Conservation (phyloP, 2,888 invertebrate species). For the Andrena minutula region DNA sequence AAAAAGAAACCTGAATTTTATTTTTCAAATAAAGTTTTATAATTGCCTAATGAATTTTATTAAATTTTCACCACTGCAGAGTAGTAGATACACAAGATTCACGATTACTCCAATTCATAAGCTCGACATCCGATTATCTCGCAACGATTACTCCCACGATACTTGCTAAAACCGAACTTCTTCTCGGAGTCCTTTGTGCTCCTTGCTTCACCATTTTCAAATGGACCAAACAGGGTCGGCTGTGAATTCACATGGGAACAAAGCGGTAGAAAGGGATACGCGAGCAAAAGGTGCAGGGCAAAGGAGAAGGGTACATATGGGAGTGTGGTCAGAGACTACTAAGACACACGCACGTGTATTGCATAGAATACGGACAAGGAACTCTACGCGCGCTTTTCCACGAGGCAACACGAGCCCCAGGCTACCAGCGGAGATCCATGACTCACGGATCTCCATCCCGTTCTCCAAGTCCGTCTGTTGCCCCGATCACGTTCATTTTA, state of each 20-base stretch:
- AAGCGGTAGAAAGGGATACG: background rate
- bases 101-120: too few species aligned
- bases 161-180: too few species aligned
- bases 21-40: too few species aligned
- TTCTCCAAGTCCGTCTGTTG: slow-evolving; percentile 35
- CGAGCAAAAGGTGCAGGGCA: background rate
- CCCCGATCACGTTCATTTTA: slow-evolving; percentile 40
- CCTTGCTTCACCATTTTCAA: too few species aligned
- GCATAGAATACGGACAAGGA: slow-evolving; percentile 13
- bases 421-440: slow-evolving; percentile 46
- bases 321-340: background rate
- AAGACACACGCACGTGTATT: background rate
- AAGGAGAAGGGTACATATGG: background rate
- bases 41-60: too few species aligned
- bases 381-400: slow-evolving; percentile 43
- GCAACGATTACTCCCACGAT: too few species aligned
- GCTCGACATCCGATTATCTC: too few species aligned
- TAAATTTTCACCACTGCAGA: too few species aligned
- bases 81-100: too few species aligned
- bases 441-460: slow-evolving; percentile 59
- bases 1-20: too few species aligned
- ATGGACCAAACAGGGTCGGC: background rate
- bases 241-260: background rate
- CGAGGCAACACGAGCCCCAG: slow-evolving; percentile 28
- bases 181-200: too few species aligned